phyloP scores from a whole-genome alignment of 2,797 vertebrate species.

The Hylomyscus alleni region DNA sequence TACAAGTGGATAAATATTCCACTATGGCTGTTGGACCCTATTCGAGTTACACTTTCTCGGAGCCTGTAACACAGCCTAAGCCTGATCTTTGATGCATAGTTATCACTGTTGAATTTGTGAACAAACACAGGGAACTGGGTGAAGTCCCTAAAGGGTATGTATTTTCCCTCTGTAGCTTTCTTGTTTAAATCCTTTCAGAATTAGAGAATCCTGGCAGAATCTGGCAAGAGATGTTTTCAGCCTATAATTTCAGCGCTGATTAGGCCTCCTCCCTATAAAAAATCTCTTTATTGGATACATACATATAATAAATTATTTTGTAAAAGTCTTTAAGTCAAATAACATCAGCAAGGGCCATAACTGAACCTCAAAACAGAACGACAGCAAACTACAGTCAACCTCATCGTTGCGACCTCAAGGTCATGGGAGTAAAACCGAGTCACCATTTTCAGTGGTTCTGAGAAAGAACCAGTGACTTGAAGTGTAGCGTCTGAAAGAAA shows the following conservation, averaged over 20 bases:
- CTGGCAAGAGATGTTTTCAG: constrained; percentile 9
- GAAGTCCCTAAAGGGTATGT: not conserved
- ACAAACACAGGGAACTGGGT: constrained; percentile 11
- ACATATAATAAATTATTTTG: constrained; percentile 34
- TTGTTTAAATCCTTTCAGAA: constrained; percentile 51
- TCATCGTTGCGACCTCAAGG: not conserved
- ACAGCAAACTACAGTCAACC: not conserved
- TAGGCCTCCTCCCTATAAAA: not conserved
- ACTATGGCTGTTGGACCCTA: not conserved
- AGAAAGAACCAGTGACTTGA: not conserved
- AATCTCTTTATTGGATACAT: not conserved
- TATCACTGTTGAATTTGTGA: constrained; percentile 53
- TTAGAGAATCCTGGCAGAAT: constrained; percentile 11
- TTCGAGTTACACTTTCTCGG: constrained; percentile 19
- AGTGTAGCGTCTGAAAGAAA: not conserved
- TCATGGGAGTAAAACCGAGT: not conserved
- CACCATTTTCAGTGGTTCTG: not conserved
- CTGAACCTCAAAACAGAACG: not conserved
- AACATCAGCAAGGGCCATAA: not conserved
- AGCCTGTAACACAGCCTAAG: not conserved
- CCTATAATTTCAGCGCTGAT: not conserved
- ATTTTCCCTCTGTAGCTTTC: not conserved
- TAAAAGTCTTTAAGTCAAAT: constrained; percentile 1
- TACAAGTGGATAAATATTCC: not conserved
- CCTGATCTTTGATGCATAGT: not conserved